Conservation (phyloP, 2,113 vertebrate genomes). For the Tragelaphus buxtoni region DNA sequence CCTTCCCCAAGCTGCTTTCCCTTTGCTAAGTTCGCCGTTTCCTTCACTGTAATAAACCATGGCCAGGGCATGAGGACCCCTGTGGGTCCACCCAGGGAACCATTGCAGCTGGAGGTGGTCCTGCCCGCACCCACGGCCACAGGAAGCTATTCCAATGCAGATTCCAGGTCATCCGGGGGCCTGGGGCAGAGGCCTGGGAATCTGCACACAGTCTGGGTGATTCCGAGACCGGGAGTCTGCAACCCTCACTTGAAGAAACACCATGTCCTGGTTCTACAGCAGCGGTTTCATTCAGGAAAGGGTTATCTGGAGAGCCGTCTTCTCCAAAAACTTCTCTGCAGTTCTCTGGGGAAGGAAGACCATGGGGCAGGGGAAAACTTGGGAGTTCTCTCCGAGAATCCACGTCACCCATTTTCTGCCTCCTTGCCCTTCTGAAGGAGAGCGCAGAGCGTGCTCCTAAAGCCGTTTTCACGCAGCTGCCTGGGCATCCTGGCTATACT, state of each 20-base stretch:
- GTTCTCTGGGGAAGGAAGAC: background rate
- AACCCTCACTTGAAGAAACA: background rate
- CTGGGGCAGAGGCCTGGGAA: background rate
- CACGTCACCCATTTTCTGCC: fast-evolving
- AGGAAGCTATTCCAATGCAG: too few relatives aligned
- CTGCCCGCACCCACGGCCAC: too few relatives aligned
- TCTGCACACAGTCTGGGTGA: background rate
- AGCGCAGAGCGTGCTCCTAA: background rate
- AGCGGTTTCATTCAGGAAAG: background rate
- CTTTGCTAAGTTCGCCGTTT: background rate
- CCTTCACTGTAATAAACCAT: background rate
- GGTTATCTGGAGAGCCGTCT: fast-evolving
- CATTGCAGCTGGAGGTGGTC: too few relatives aligned
- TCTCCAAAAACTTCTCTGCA: background rate
- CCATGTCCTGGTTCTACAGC: fast-evolving
- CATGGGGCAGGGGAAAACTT: fast-evolving
- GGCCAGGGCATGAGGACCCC: background rate
- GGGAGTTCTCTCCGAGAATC: background rate
- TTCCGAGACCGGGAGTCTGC: too few relatives aligned
- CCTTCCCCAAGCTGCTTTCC: background rate
- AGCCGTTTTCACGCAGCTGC: fast-evolving
- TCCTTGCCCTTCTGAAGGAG: background rate
- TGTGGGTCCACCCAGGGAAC: background rate
- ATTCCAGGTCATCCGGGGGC: background rate
- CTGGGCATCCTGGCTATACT: fast-evolving